Base-by-base conservation (phyloP, 92 coral and sea anemone species). In the Porites lobata region DNA sequence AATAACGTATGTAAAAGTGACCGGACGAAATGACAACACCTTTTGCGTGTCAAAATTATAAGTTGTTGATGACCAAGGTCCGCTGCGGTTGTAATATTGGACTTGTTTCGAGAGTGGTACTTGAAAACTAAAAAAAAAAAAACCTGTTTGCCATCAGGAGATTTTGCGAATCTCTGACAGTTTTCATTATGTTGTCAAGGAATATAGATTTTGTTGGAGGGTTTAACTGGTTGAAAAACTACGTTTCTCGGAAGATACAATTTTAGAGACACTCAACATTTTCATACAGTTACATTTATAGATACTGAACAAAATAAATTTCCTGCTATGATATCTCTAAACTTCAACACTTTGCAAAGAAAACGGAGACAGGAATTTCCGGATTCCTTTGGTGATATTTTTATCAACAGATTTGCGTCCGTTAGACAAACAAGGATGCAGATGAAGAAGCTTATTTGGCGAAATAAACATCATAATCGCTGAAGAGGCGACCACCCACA, bases 61-160 rank as follows among this genome's bases (percentile, higher is more conserved):
- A 3, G 47, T 38, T 38, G 47, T 29, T 38, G 47, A 38, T 38
- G 47, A 38, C 47, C 22, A 61, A 54, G 83, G 83, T 79, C 62
- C 2, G 61, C 8, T 62, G 71, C 29, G 84, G 84, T 65, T 50
- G 19, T 15, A 63, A 79, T 79, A 79, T 50, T 54, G 21, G 54
- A 79, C 54, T 65, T 64, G 21, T 22, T 21, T 62, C 52, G 20
- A 22, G 8, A 9, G 66, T 66, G 51, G 56, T 51, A 67, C 75
- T 38, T 70, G 5, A 70, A 14, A 7, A 7, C 56, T 70, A 14
- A 70, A 70, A 70, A 70, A 26, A 69, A n/a, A 54, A 10, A 8
- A 10, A 9, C 4, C 15, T 56, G 61, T 56, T 56, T 56, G 11
- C 15, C 61, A 54, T 54, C 3, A 10, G 13, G 15, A 10, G 61